phyloP scores from a whole-genome alignment of 1,140 invertebrate species.

The Macrobrachium rosenbergii region DNA sequence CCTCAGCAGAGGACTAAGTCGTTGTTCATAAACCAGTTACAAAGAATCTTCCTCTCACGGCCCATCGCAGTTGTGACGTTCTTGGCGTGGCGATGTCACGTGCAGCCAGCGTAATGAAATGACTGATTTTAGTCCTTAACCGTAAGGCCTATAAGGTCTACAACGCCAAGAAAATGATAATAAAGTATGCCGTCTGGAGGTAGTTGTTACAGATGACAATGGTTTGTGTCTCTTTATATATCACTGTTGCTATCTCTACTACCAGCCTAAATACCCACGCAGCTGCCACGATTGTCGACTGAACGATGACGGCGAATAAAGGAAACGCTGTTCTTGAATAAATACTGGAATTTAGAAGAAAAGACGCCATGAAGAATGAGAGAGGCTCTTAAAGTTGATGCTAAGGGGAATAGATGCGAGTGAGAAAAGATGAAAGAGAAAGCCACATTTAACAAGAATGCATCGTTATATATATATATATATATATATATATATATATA shows the following conservation, averaged over 20 bases:
- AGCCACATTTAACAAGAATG: neutral
- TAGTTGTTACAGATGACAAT: constrained; percentile 18
- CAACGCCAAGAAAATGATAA: neutral
- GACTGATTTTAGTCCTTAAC: constrained; percentile 2
- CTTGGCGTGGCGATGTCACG: constrained; percentile 1
- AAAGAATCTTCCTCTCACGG: neutral
- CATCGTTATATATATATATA: neutral
- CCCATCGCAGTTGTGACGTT: neutral
- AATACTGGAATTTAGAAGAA: too few species aligned
- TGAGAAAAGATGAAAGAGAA: too few species aligned
- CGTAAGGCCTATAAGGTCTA: constrained; percentile 1
- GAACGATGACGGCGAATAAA: too few species aligned
- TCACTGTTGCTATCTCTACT: constrained; percentile 15
- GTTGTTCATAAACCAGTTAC: neutral
- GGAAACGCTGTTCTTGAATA: too few species aligned
- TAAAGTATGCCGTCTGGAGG: constrained; percentile 19
- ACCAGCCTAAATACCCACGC: neutral
- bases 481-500: neutral
- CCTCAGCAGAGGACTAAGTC: neutral
- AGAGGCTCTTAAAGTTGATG: too few species aligned
- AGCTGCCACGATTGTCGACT: too few species aligned
- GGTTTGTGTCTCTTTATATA: constrained; percentile 21
- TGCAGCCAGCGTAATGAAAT: neutral
- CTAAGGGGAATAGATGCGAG: too few species aligned
- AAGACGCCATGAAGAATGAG: too few species aligned